A percentile compares a stretch with the other conserved stretches of the same genome.
phyloP scores from a whole-genome alignment of 2,888 invertebrate genomes.

The Mimumesa dahlbomi region DNA sequence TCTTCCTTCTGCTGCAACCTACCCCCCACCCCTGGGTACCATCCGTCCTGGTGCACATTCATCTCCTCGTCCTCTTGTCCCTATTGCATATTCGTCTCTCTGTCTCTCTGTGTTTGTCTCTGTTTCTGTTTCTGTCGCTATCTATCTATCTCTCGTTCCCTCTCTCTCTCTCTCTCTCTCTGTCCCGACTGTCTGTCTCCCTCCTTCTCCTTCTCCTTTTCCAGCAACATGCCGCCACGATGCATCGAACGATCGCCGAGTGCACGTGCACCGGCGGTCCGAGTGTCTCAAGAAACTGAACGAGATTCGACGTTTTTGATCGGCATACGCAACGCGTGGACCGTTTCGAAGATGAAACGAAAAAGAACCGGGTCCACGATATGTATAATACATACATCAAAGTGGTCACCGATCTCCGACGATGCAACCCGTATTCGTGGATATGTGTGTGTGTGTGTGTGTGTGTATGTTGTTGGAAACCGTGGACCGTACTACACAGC shows the following conservation, averaged over 20 bases:
- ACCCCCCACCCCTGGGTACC: conserved; percentile 24
- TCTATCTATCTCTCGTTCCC: too few species aligned
- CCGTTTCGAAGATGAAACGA: too few species aligned
- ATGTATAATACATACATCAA: background rate
- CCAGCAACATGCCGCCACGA: background rate
- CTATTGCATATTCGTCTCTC: conserved; percentile 3
- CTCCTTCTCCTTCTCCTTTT: background rate
- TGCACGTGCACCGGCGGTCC: conserved; percentile 26
- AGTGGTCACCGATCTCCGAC: background rate
- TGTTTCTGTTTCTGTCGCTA: background rate
- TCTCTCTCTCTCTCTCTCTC: background rate
- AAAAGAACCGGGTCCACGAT: too few species aligned
- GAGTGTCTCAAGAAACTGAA: conserved; percentile 1
- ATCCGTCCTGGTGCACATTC: conserved; percentile 37
- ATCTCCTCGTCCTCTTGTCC: conserved; percentile 26
- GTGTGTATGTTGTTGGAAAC: too few species aligned
- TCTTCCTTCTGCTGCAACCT: conserved; percentile 46
- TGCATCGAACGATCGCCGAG: conserved; percentile 12
- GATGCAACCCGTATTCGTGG: too few species aligned
- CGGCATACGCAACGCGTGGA: background rate
- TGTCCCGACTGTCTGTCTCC: background rate
- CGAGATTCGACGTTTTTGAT: conserved; percentile 8
- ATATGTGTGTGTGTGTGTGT: too few species aligned
- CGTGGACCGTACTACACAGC: too few species aligned
- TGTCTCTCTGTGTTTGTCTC: background rate